Percentiles rank a stretch among this genome's conserved stretches.
phyloP scores from a whole-genome alignment of 2,113 vertebrate species.

The Prionailurus bengalensis region DNA sequence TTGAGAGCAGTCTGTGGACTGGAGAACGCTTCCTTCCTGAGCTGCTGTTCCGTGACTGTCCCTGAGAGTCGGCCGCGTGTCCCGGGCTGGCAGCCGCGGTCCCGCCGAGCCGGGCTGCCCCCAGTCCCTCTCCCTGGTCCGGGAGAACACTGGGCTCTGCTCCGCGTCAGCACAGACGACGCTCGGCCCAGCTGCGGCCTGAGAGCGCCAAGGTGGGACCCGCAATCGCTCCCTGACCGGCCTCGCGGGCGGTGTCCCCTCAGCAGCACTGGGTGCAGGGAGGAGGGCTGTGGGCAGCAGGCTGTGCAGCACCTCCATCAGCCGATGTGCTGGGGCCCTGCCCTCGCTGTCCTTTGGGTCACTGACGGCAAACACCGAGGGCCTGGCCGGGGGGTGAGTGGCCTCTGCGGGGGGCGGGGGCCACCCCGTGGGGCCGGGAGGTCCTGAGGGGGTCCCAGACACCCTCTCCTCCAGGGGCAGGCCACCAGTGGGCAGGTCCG shows the following conservation, averaged over 20 bases:
- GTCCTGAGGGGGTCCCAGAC: too few relatives aligned
- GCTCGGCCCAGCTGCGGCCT: fast-evolving
- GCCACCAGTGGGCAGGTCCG: not conserved
- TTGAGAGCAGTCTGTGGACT: too few relatives aligned
- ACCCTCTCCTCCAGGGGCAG: not conserved
- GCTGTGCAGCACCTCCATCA: fast-evolving
- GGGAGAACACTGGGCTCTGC: not conserved
- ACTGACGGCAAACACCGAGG: not conserved
- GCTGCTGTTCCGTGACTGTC: not conserved
- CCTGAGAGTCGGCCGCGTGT: fast-evolving
- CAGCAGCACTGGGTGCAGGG: not conserved
- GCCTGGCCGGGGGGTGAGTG: not conserved
- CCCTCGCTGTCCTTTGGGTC: not conserved
- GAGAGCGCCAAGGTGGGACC: not conserved
- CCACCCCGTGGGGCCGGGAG: not conserved
- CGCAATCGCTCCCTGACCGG: fast-evolving
- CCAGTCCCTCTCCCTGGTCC: too few relatives aligned
- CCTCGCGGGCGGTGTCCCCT: not conserved
- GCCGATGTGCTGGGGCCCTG: not conserved
- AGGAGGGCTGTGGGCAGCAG: not conserved
- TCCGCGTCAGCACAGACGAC: not conserved
- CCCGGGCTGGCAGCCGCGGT: fast-evolving
- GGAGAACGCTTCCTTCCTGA: not conserved
- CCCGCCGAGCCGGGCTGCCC: not conserved
- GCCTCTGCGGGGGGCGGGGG: not conserved